These are phyloP conservation scores for Lithobates pipiens DNA, from an alignment of 2,797 vertebrate genomes.

Conservation along the genomic window DNA sequence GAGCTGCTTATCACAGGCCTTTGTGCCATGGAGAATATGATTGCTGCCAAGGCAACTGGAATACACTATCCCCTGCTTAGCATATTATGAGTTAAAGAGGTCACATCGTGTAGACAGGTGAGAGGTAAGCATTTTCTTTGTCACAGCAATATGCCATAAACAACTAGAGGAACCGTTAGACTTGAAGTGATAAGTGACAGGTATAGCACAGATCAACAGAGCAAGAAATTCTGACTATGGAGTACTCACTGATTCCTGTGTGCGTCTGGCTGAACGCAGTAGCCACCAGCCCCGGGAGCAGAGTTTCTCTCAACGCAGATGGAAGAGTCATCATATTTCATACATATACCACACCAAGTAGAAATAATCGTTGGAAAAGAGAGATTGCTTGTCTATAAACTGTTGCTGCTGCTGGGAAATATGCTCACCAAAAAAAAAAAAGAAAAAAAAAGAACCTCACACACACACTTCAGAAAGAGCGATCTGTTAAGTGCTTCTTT, in stretches of 20 bases:
- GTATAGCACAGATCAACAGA: not conserved
- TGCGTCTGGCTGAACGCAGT: conserved; percentile 61
- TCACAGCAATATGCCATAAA: not conserved
- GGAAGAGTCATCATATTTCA: conserved; percentile 62
- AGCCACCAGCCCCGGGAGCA: conserved; percentile 62
- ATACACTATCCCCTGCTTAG: not conserved
- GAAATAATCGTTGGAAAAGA: conserved; percentile 22
- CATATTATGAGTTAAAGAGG: conserved; percentile 20
- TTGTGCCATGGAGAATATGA: not conserved
- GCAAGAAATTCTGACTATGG: conserved; percentile 7
- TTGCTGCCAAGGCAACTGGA: conserved; percentile 30
- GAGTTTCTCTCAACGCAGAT: conserved; percentile 60
- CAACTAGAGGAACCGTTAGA: not conserved
- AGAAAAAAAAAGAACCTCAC: not conserved
- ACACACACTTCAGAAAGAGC: conserved; percentile 40
- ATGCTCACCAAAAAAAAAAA: conserved; percentile 27
- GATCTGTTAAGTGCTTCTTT: conserved; percentile 53
- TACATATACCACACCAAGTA: conserved; percentile 25
- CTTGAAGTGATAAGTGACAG: not conserved
- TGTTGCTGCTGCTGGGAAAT: conserved; percentile 36
- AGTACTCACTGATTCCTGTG: conserved; percentile 61
- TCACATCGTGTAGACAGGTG: not conserved
- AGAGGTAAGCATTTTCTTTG: conserved; percentile 6
- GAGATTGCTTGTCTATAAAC: conserved; percentile 29
- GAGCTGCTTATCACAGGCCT: not conserved